These are phyloP conservation scores for Lutjanus erythropterus DNA, from an alignment of 2,113 vertebrate genomes.

Conservation along the genomic window DNA sequence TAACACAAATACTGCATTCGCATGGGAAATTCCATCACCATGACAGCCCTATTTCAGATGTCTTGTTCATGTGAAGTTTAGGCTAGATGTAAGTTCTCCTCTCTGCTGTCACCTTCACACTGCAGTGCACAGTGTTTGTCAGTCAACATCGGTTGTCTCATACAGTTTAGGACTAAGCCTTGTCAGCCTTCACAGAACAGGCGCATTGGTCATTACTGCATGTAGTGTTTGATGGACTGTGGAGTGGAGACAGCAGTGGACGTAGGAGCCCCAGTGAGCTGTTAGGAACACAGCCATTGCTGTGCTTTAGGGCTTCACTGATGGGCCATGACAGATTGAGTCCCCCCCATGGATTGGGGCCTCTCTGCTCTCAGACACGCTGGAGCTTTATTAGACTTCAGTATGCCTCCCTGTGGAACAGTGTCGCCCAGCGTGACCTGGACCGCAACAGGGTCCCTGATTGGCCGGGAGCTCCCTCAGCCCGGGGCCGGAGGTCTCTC, in stretches of 20 bases:
- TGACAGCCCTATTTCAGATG: too few species aligned
- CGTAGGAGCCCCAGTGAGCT: constrained; percentile 50
- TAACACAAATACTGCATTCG: too few species aligned
- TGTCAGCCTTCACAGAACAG: constrained; percentile 21
- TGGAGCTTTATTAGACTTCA: constrained; percentile 70
- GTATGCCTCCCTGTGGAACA: constrained; percentile 58
- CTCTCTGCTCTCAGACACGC: constrained; percentile 61
- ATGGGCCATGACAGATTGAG: constrained; percentile 72
- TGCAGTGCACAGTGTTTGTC: constrained; percentile 5
- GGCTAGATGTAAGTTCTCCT: not conserved
- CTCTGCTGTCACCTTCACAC: not conserved
- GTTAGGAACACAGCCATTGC: constrained; percentile 47
- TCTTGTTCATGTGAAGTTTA: not conserved
- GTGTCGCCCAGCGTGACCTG: constrained; percentile 56
- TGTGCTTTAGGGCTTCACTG: constrained; percentile 61
- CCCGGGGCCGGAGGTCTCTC: constrained; percentile 15
- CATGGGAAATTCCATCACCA: too few species aligned
- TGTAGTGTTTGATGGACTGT: constrained; percentile 7
- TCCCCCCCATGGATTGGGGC: constrained; percentile 52
- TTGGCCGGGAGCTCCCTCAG: constrained; percentile 25
- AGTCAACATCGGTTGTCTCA: constrained; percentile 33
- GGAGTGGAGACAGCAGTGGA: constrained; percentile 11
- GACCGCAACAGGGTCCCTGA: constrained; percentile 7
- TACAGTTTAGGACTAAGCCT: constrained; percentile 12
- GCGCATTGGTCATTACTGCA: not conserved